Percentiles rank a stretch among this genome's conserved stretches.
Conservation (phyloP, 92 coral and sea anemone species). For the Hydrozoanthus gracilis region DNA sequence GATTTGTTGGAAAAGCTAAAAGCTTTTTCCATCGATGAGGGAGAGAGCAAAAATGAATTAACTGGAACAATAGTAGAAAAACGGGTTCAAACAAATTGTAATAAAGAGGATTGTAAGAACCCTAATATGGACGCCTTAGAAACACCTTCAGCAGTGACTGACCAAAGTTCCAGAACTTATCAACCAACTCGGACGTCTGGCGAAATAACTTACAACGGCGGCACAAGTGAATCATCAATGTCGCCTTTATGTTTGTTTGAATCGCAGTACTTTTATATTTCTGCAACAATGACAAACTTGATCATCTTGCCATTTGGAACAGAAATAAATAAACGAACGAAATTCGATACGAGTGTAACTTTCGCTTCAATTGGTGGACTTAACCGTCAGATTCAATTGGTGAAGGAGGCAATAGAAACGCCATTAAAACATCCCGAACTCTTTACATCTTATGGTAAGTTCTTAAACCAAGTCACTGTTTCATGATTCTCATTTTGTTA, state of each 20-base stretch:
- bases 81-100: not conserved
- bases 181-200: not conserved
- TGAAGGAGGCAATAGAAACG: constrained; percentile 93
- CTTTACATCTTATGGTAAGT: constrained; percentile 86
- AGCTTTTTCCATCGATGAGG: not conserved
- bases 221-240: not conserved
- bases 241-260: not conserved
- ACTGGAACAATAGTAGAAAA: not conserved
- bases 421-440: constrained; percentile 84
- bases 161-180: not conserved
- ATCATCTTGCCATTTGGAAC: constrained; percentile 58
- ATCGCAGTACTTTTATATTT: constrained; percentile 65
- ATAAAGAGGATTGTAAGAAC: not conserved
- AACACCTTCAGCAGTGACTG: not conserved
- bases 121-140: not conserved
- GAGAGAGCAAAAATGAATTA: not conserved
- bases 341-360: constrained; percentile 54
- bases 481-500: not conserved
- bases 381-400: constrained; percentile 72
- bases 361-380: constrained; percentile 91
- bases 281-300: constrained; percentile 79
- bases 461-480: not conserved
- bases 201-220: not conserved
- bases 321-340: not conserved
- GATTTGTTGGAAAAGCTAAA: constrained; percentile 6